These are phyloP conservation scores for Phrynocephalus forsythii DNA, from an alignment of 2,797 vertebrate genomes.

Conservation along the genomic window DNA sequence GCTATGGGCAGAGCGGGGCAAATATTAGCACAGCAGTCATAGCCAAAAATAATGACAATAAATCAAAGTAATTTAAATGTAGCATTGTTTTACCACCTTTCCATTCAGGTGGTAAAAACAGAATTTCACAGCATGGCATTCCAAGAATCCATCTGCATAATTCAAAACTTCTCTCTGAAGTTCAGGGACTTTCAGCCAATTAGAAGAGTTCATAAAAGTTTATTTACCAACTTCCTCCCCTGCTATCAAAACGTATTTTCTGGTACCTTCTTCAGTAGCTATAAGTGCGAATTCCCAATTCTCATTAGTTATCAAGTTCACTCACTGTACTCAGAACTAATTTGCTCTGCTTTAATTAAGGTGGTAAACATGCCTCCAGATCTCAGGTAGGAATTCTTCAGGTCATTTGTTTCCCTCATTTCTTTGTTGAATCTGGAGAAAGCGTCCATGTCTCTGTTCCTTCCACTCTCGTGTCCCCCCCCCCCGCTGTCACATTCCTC, in stretches of 20 bases:
- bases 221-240: not conserved
- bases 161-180: not conserved
- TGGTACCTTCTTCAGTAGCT: conserved; percentile 13
- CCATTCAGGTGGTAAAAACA: not conserved
- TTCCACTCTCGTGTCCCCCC: too few species aligned
- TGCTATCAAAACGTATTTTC: not conserved
- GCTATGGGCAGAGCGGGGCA: not conserved
- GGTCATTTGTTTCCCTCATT: conserved; percentile 23
- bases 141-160: not conserved
- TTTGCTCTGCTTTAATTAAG: conserved; percentile 47
- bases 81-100: conserved; percentile 3
- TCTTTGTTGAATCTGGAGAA: conserved; percentile 10
- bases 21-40: not conserved
- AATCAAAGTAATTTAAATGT: conserved; percentile 6
- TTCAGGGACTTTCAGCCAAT: conserved; percentile 17
- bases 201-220: conserved; percentile 24
- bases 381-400: conserved; percentile 36
- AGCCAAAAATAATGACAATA: not conserved
- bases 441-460: not conserved
- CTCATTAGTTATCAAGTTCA: conserved; percentile 34
- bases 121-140: conserved; percentile 5
- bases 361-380: conserved; percentile 25
- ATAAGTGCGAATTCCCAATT: conserved; percentile 39
- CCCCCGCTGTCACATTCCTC: not conserved
- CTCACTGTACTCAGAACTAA: conserved; percentile 29